Conservation (phyloP, 2,888 invertebrate genomes). For the Scaptomyza cyrtandrae region DNA sequence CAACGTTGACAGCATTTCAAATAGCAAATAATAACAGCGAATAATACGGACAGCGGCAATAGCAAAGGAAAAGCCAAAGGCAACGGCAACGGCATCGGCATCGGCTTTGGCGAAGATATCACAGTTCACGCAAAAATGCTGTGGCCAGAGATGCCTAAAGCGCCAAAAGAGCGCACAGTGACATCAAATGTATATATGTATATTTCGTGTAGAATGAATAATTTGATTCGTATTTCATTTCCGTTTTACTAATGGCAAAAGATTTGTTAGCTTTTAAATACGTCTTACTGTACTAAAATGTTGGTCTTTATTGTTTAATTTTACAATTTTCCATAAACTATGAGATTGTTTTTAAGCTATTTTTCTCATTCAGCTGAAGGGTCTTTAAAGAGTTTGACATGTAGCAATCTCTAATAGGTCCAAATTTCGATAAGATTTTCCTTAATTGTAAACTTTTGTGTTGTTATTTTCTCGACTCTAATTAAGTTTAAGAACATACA, state of each 20-base stretch:
- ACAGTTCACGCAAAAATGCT: constrained; percentile 14
- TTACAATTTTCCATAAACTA: no score
- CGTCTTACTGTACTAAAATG: no score
- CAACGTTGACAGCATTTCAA: constrained; percentile 74
- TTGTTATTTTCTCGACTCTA: no score
- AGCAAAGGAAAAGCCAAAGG: not conserved
- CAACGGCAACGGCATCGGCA: constrained; percentile 18
- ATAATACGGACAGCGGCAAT: constrained; percentile 29
- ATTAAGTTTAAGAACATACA: no score
- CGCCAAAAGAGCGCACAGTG: constrained; percentile 37
- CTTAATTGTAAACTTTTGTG: no score
- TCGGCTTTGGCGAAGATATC: constrained; percentile 2
- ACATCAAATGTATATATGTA: not conserved
- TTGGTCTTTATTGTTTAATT: no score
- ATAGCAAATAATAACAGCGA: constrained; percentile 53
- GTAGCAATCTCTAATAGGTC: no score
- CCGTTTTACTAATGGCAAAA: not conserved
- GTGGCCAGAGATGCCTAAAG: constrained; percentile 5
- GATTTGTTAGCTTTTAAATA: not conserved
- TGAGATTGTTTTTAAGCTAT: no score
- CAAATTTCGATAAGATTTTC: no score
- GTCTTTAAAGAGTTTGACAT: no score
- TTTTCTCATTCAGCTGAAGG: no score
- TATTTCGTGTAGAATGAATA: not conserved
- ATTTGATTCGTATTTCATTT: not conserved